These are phyloP conservation scores for Medauroidea extradentata DNA, from an alignment of 1,140 invertebrate species.

Conservation along the genomic window DNA sequence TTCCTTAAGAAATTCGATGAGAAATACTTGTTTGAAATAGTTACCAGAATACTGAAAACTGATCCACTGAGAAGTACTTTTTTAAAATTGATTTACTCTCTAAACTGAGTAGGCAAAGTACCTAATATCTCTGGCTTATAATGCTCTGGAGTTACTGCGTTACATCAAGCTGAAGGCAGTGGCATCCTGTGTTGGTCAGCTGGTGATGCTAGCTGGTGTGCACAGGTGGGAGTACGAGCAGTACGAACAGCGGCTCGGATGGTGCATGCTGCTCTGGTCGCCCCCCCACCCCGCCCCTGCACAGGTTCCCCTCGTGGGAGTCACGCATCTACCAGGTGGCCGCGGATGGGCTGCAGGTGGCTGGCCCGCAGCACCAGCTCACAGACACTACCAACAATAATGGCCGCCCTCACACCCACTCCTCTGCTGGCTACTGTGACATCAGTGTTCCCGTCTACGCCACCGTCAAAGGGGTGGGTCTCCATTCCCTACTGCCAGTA, in stretches of 20 bases:
- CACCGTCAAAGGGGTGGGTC: slow-evolving; percentile 84
- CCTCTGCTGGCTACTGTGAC: slow-evolving; percentile 63
- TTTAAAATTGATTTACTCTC: not conserved
- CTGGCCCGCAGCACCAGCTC: slow-evolving; percentile 30
- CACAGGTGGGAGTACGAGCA: slow-evolving; percentile 45
- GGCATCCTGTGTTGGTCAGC: not conserved
- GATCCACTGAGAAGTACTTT: no score
- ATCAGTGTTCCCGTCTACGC: slow-evolving; percentile 92
- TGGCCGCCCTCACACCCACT: not conserved
- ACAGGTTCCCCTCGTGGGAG: slow-evolving; percentile 88
- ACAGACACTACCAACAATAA: slow-evolving; percentile 42
- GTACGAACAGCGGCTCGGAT: slow-evolving; percentile 32
- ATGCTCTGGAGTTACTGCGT: not conserved
- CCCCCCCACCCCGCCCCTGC: slow-evolving; percentile 84
- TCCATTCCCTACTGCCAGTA: slow-evolving; percentile 5
- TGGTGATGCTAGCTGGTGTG: not conserved
- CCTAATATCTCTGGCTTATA: not conserved
- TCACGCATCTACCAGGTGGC: slow-evolving; percentile 91
- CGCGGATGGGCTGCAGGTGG: slow-evolving; percentile 68
- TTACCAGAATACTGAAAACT: no score
- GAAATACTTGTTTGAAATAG: no score
- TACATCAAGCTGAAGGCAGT: not conserved
- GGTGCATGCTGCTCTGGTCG: slow-evolving; percentile 21
- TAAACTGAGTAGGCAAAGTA: not conserved
- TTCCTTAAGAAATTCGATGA: no score